Conservation (phyloP, 2,113 vertebrate genomes). For the Bungarus multicinctus region DNA sequence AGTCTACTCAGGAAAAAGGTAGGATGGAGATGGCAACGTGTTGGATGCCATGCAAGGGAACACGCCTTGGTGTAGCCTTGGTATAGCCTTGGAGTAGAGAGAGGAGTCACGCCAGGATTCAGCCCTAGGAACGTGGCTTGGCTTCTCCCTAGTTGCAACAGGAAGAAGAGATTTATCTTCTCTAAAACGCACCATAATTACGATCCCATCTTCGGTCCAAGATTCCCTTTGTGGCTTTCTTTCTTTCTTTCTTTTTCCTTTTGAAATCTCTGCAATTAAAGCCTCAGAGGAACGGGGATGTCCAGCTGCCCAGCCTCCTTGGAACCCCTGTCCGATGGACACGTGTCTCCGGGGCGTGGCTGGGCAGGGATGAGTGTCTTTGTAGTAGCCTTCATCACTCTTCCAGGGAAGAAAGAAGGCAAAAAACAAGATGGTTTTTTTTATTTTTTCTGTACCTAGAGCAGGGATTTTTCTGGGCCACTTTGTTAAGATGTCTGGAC, state of each 20-base stretch:
- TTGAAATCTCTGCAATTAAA: background rate
- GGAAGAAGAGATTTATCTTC: background rate
- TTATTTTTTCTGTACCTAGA: background rate
- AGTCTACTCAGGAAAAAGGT: background rate
- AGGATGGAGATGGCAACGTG: background rate
- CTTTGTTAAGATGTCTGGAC: no score
- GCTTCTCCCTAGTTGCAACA: background rate
- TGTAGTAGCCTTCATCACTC: background rate
- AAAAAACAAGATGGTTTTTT: background rate
- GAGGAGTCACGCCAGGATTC: background rate
- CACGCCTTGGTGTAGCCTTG: background rate
- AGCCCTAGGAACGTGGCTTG: background rate
- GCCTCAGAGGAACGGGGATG: background rate
- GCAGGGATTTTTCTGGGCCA: no score
- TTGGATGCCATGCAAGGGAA: background rate
- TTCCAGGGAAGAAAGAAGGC: background rate
- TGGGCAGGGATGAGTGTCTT: background rate
- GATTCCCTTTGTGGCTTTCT: background rate
- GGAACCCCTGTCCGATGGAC: background rate
- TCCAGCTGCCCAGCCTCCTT: background rate
- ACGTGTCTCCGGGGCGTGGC: background rate
- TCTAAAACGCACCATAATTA: background rate
- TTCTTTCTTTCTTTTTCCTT: background rate
- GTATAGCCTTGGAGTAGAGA: background rate
- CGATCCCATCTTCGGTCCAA: rapidly evolving